A percentile compares a stretch with the other conserved stretches of the same genome.
These are phyloP conservation scores for Delichon dasypus DNA, from an alignment of 2,797 vertebrate genomes.

Conservation along the genomic window DNA sequence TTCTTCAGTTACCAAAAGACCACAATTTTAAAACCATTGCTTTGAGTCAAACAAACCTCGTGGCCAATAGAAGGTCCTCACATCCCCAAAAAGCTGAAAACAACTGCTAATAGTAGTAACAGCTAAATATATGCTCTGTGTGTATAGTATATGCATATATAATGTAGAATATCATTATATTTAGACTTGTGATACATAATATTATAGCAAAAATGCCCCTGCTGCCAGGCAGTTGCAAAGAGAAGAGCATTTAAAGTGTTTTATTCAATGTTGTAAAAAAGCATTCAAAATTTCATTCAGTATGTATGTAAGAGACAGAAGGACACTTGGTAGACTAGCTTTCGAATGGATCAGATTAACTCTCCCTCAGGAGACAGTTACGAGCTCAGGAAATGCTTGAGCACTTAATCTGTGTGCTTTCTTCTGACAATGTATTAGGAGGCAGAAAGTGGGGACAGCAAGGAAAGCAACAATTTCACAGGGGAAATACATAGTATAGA, in stretches of 20 bases:
- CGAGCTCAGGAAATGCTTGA: constrained; percentile 28
- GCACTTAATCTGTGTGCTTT: constrained; percentile 8
- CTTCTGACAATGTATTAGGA: constrained; percentile 1
- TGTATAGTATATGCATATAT: neutral
- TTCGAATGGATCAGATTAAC: neutral
- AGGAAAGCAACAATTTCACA: neutral
- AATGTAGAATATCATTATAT: neutral
- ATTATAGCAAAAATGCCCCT: neutral
- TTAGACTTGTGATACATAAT: neutral
- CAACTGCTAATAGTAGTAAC: neutral
- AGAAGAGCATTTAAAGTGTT: neutral
- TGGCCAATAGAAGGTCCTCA: neutral
- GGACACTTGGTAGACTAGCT: neutral
- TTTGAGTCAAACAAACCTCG: neutral
- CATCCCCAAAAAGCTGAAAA: neutral
- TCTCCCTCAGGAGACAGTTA: constrained; percentile 3
- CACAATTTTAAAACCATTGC: neutral
- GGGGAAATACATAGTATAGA: neutral
- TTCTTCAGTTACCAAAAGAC: neutral
- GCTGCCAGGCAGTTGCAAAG: neutral
- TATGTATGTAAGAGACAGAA: neutral
- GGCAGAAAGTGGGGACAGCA: neutral
- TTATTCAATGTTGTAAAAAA: neutral
- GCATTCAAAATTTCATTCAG: neutral
- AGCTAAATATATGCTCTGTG: neutral